Conservation (phyloP, 2,888 invertebrate species). For the Latrodectus elegans region DNA sequence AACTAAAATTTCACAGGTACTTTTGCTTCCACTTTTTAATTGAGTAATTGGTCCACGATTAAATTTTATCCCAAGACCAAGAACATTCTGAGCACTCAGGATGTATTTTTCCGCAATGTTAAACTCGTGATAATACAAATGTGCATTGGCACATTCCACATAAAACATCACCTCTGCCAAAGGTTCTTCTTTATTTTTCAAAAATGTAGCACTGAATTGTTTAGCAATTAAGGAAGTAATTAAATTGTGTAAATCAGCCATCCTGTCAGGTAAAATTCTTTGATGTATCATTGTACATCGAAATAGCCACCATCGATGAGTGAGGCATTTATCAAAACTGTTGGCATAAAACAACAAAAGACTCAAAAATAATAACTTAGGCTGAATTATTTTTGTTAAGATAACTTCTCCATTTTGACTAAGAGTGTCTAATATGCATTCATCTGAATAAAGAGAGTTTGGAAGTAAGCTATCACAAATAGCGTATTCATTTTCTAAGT, state of each 20-base stretch:
- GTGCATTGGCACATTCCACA: slow-evolving; percentile 81
- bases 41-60: slow-evolving; percentile 90
- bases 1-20: slow-evolving; percentile 87
- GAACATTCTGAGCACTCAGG: slow-evolving; percentile 79
- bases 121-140: slow-evolving; percentile 84
- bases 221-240: slow-evolving; percentile 72
- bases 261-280: slow-evolving; percentile 84
- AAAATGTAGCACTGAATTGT: slow-evolving; percentile 9
- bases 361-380: slow-evolving; percentile 77
- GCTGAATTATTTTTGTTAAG: slow-evolving; percentile 73
- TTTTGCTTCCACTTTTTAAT: slow-evolving; percentile 89
- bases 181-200: background rate
- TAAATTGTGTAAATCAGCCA: slow-evolving; percentile 76
- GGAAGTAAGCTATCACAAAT: background rate
- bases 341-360: slow-evolving; percentile 72
- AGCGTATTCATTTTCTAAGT: slow-evolving; percentile 37
- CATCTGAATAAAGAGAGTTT: background rate
- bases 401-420: slow-evolving; percentile 74
- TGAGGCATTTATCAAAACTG: slow-evolving; percentile 72
- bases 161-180: slow-evolving; percentile 76
- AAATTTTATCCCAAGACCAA: slow-evolving; percentile 83
- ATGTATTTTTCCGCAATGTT: slow-evolving; percentile 83
- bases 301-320: slow-evolving; percentile 83
- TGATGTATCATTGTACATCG: slow-evolving; percentile 85
- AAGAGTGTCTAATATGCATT: slow-evolving; percentile 64